Conservation (phyloP, 2,888 invertebrate species). For the Mactromeris polynyma region DNA sequence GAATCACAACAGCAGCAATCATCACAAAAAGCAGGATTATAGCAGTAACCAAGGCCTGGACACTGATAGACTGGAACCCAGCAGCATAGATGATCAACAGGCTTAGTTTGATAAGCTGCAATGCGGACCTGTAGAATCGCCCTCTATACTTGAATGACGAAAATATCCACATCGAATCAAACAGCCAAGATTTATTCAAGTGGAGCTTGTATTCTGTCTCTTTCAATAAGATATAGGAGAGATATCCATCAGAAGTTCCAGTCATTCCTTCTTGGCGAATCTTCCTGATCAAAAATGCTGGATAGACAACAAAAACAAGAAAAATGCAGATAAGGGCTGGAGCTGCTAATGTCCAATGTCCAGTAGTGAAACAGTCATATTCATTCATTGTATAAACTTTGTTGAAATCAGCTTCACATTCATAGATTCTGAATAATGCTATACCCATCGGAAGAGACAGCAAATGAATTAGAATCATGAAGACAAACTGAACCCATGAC, state of each 20-base stretch:
- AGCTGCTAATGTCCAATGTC: slow-evolving; percentile 81
- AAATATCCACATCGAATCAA: slow-evolving; percentile 81
- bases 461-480: slow-evolving; percentile 77
- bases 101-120: slow-evolving; percentile 76
- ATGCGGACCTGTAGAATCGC: slow-evolving; percentile 76
- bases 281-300: slow-evolving; percentile 79
- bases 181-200: slow-evolving; percentile 82
- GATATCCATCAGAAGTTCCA: slow-evolving; percentile 79
- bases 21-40: slow-evolving; percentile 71
- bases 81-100: slow-evolving; percentile 78
- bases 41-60: slow-evolving; percentile 75
- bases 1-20: slow-evolving; percentile 69
- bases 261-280: slow-evolving; percentile 77
- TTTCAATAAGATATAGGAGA: slow-evolving; percentile 83
- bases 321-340: slow-evolving; percentile 73
- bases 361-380: slow-evolving; percentile 73
- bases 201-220: slow-evolving; percentile 85
- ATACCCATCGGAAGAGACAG: slow-evolving; percentile 82
- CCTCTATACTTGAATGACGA: slow-evolving; percentile 83
- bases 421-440: slow-evolving; percentile 78
- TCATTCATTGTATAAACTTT: slow-evolving; percentile 80
- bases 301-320: slow-evolving; percentile 78
- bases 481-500: slow-evolving; percentile 79
- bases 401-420: slow-evolving; percentile 74
- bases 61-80: slow-evolving; percentile 74